Base-by-base conservation (phyloP, 2,888 invertebrate species). In the Ectropis crepuscularia region DNA sequence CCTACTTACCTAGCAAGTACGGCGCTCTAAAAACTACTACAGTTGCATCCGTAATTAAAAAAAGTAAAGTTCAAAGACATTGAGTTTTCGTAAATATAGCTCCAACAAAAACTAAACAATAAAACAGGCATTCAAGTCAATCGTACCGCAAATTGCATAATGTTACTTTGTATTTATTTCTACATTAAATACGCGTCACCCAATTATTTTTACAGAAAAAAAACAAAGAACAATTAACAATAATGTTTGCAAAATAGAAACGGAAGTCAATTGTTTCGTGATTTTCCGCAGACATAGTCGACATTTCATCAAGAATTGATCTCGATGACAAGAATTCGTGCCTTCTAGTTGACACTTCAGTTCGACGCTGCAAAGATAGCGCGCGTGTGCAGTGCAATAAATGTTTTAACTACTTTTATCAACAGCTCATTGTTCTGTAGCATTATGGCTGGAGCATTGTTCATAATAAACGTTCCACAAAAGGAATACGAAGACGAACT, bases 401-500 rank as follows among this genome's bases (percentile, higher is more conserved):
- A 57, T 54, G 43, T 63, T 55, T 43, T 9, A 46, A 51, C 38
- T 36, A 37, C 38, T 47, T 50, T 50, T 43, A n/a, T 58, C 50
- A 57, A 50, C 43, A 16, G n/a, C 39, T 41, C n/a, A 43, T 58
- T 55, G 53, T 55, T 57, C 28, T 16, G 41, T 6, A 7, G 37
- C 45, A 51, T 42, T 57, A 94, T 94, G 94, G 85, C 94, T 8
- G 94, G 94, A 41, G 93, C 94, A n/a, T 79, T 94, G 46, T 94
- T 95, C 70, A 88, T 94, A 41, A 90, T 95, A 10, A 93, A 90
- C 68, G 90, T 95, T 16, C 95, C 95, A 6, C 91, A 90, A 36
- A 92, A 90, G 61, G 87, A 86, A 59, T 83, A 93, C 70, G 94
- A 95, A 79, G 77, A 81, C 47, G 80, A 80, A 63, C 68, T 85